Percentiles rank a stretch among this genome's conserved stretches.
Conservation (phyloP, 1,140 invertebrate species). For the Eciton burchellii region DNA sequence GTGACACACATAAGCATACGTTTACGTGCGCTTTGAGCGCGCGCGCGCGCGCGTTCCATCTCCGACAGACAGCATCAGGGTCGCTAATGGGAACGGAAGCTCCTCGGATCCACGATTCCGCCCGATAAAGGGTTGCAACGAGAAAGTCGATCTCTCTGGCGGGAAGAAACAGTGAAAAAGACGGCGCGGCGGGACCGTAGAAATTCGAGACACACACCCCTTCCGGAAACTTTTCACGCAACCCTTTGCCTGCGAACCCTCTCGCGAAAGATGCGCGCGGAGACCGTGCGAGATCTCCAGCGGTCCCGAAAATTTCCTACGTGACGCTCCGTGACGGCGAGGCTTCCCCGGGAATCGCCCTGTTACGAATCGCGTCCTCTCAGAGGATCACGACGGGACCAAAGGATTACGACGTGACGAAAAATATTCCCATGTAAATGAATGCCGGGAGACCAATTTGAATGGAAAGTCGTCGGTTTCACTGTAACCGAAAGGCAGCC, state of each 20-base stretch:
- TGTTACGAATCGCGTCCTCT: slow-evolving; percentile 36
- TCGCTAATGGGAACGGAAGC: slow-evolving; percentile 49
- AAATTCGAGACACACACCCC: slow-evolving; percentile 77
- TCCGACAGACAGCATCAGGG: slow-evolving; percentile 25
- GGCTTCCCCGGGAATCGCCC: slow-evolving; percentile 45
- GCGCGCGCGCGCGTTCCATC: slow-evolving; percentile 9
- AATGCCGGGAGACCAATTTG: slow-evolving; percentile 1
- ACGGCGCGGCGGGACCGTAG: slow-evolving; percentile 44
- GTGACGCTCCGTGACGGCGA: slow-evolving; percentile 37
- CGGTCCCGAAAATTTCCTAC: slow-evolving; percentile 43
- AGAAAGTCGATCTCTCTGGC: slow-evolving; percentile 36
- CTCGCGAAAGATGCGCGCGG: slow-evolving; percentile 31
- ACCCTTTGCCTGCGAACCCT: slow-evolving; percentile 62
- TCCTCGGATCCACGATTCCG: slow-evolving; percentile 37
- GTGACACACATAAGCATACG: slow-evolving; percentile 70
- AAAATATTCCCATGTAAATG: slow-evolving; percentile 58
- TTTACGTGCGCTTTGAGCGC: slow-evolving; percentile 15
- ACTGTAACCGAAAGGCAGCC: not conserved
- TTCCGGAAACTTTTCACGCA: slow-evolving; percentile 65
- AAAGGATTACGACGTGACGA: slow-evolving; percentile 22
- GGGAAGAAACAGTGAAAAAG: slow-evolving; percentile 53
- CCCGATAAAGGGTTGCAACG: slow-evolving; percentile 37
- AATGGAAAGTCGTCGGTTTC: slow-evolving; percentile 13
- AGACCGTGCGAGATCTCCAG: slow-evolving; percentile 45
- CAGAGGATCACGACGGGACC: slow-evolving; percentile 32